phyloP scores from a whole-genome alignment of 2,113 vertebrate genomes.

The Aix galericulata region DNA sequence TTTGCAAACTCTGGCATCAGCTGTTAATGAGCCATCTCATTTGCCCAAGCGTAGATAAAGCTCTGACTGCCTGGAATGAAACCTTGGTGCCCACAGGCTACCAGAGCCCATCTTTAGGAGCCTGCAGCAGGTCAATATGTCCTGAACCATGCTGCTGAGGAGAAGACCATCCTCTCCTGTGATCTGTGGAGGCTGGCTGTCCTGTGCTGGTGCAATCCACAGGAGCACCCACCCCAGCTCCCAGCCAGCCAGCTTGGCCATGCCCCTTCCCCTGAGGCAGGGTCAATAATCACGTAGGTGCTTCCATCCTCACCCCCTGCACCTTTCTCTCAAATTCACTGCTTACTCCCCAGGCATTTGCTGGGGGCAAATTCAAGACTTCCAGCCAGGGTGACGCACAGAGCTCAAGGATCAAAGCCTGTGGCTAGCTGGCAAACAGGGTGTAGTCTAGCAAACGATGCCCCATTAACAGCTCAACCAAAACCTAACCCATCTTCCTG shows the following conservation, averaged over 20 bases:
- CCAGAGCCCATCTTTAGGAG: neutral
- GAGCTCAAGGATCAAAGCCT: neutral
- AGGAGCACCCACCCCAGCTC: accelerated
- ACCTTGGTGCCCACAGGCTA: neutral
- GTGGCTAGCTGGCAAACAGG: accelerated
- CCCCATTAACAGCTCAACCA: neutral
- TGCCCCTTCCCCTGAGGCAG: neutral
- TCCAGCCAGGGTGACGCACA: neutral
- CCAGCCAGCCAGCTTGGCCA: neutral
- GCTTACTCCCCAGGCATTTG: neutral
- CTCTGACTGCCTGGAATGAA: neutral
- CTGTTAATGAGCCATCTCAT: neutral
- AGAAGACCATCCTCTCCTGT: neutral
- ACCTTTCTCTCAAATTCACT: accelerated
- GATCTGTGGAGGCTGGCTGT: neutral
- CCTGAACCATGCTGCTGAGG: neutral
- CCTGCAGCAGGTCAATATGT: accelerated
- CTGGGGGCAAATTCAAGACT: neutral
- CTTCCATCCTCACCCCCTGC: neutral
- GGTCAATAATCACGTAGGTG: accelerated
- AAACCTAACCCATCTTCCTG: neutral
- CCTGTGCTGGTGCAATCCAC: neutral
- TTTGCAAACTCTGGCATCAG: neutral
- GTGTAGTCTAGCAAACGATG: neutral
- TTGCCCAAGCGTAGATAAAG: neutral